phyloP scores from a whole-genome alignment of 2,888 invertebrate species.

The Pseudococcus jackbeardsleyi region DNA sequence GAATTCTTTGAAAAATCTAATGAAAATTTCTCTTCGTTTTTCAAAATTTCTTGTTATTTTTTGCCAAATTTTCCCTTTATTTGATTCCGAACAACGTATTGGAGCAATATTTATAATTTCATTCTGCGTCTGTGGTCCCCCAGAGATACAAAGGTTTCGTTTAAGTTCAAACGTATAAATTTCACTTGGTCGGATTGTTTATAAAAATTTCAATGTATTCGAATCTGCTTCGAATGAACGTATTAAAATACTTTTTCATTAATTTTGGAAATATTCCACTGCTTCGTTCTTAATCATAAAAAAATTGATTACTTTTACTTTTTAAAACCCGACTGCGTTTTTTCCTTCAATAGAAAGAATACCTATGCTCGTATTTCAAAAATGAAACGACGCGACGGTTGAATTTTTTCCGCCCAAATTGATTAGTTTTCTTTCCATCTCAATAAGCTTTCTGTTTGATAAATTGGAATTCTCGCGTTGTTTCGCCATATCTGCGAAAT shows the following conservation, averaged over 20 bases:
- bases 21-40: too few relatives aligned
- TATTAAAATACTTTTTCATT: not conserved
- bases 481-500: not conserved
- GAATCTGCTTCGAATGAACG: not conserved
- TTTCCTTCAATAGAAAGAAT: not conserved
- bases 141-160: too few relatives aligned
- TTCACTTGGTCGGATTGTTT: not conserved
- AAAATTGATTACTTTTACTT: not conserved
- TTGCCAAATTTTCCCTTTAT: too few relatives aligned
- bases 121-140: too few relatives aligned
- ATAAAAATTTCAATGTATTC: not conserved
- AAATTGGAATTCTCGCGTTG: conserved; percentile 25
- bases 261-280: not conserved
- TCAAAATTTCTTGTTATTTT: too few relatives aligned
- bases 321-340: not conserved
- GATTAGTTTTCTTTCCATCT: conserved; percentile 32
- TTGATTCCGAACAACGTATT: too few relatives aligned
- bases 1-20: too few relatives aligned
- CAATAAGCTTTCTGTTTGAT: conserved; percentile 27
- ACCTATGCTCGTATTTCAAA: not conserved
- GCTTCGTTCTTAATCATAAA: not conserved
- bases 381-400: not conserved
- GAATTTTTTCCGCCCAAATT: not conserved
- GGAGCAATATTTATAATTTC: too few relatives aligned
- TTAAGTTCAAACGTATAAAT: too few relatives aligned